A percentile compares a stretch with the other conserved stretches of the same genome.
These are phyloP conservation scores for Luscinia megarhynchos DNA, from an alignment of 2,797 vertebrate species.

Conservation along the genomic window DNA sequence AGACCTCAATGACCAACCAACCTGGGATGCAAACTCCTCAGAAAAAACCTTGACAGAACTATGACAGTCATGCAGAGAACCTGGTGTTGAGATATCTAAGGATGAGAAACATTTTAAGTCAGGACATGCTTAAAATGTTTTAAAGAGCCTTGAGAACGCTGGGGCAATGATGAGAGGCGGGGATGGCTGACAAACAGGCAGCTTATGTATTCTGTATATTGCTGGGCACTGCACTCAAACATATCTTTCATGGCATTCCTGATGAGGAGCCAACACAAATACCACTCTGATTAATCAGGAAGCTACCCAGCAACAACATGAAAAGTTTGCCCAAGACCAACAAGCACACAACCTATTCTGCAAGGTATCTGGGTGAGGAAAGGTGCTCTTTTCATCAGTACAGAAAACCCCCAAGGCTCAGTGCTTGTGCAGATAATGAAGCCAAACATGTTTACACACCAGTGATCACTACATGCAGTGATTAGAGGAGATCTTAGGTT, in stretches of 20 bases:
- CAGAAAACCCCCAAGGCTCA: slow-evolving; percentile 10
- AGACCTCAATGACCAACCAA: neutral
- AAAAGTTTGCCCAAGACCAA: slow-evolving; percentile 55
- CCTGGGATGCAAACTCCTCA: neutral
- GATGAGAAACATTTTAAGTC: neutral
- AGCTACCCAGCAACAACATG: slow-evolving; percentile 60
- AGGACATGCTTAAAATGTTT: slow-evolving; percentile 23
- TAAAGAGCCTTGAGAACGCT: neutral
- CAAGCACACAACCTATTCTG: slow-evolving; percentile 41
- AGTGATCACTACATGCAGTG: slow-evolving; percentile 41
- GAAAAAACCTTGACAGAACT: neutral
- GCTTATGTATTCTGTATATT: slow-evolving; percentile 52
- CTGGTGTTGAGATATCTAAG: neutral
- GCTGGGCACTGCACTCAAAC: slow-evolving; percentile 36
- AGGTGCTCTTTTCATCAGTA: slow-evolving; percentile 54
- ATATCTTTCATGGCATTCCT: slow-evolving; percentile 61
- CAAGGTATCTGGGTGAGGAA: slow-evolving; percentile 46
- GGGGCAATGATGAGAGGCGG: neutral
- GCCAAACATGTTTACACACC: slow-evolving; percentile 31
- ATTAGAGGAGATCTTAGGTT: slow-evolving; percentile 61
- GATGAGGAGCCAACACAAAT: slow-evolving; percentile 62
- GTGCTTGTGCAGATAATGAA: slow-evolving; percentile 42
- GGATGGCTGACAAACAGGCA: slow-evolving; percentile 18
- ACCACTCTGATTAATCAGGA: slow-evolving; percentile 62
- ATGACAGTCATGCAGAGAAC: neutral